Base-by-base conservation (phyloP, 2,797 vertebrate species). In the Liparis tanakae region DNA sequence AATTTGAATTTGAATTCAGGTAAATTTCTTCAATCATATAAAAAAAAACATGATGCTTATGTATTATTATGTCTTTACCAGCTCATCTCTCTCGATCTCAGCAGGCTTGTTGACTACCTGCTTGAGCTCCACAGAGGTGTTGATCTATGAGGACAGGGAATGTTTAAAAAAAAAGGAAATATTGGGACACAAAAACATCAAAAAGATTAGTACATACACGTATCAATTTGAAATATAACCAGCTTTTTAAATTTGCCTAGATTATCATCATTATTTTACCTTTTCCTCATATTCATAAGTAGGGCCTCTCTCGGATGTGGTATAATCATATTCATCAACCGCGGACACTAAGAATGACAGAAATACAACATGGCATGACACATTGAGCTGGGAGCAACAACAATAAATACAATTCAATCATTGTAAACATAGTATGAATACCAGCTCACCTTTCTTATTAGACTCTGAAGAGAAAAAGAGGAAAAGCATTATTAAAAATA, bases 11-110 rank as follows among this genome's bases (percentile, higher is more conserved):
- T 54, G 14, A 51, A 57, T 59, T 43, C 6, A n/a, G 30, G 34
- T 3, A 14, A 0, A 55, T 37, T 60, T 68, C 22, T 50, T 71
- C 8, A 59, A 44, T 37, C 2, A 6, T 50, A 55, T 14, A 1
- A 17, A 41, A 36, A 54, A 1, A 18, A 25, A 37, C 37, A 43
- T 56, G 33, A 41, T 48, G 34, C 30, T 53, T 18, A 7, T 14
- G 51, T 25, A 22, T 53, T 25, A 25, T 53, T 22, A n/a, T 41
- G 55, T 20, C 81, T 93, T 93, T 85, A 97, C 97, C 93, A 97
- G 92, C 79, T 97, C 96, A 73, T 97, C 97, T 76, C 96, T 93
- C 80, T 96, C 96, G 25, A 98, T 97, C 88, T 96, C 97, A 22
- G 95, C 92, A 13, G 95, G 94, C 76, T 96, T 96, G 90, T 95